phyloP scores from a whole-genome alignment of 1,140 invertebrate species.

The Galendromus occidentalis region DNA sequence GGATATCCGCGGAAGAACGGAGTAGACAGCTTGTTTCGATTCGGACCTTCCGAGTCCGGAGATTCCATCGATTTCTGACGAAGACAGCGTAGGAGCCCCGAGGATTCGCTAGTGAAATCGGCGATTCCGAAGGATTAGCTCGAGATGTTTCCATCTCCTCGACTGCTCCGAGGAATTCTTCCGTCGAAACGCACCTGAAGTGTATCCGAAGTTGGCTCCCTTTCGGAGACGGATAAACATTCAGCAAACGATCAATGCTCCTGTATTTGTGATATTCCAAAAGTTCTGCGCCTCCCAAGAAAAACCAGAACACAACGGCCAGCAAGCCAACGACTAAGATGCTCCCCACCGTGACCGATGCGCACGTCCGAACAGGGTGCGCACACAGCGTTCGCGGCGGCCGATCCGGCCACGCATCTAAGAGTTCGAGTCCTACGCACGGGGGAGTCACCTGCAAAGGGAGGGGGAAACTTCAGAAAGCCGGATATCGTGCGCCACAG shows the following conservation, averaged over 20 bases:
- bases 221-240: background rate
- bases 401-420: background rate
- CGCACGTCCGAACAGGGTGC: background rate
- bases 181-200: background rate
- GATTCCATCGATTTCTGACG: too few species aligned
- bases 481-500: too few species aligned
- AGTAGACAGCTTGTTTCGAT: too few species aligned
- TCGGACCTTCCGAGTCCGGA: too few species aligned
- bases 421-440: background rate
- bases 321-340: background rate
- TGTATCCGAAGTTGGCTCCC: background rate
- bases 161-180: too few species aligned
- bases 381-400: background rate
- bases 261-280: background rate
- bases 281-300: background rate
- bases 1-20: too few species aligned
- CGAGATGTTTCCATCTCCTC: too few species aligned
- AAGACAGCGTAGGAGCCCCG: too few species aligned
- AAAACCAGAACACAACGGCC: background rate
- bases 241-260: background rate
- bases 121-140: too few species aligned
- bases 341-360: background rate
- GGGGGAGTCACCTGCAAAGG: background rate
- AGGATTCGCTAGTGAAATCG: too few species aligned
- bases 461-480: too few species aligned